These are phyloP conservation scores for Phaethon lepturus DNA, from an alignment of 2,113 vertebrate species.

Conservation along the genomic window DNA sequence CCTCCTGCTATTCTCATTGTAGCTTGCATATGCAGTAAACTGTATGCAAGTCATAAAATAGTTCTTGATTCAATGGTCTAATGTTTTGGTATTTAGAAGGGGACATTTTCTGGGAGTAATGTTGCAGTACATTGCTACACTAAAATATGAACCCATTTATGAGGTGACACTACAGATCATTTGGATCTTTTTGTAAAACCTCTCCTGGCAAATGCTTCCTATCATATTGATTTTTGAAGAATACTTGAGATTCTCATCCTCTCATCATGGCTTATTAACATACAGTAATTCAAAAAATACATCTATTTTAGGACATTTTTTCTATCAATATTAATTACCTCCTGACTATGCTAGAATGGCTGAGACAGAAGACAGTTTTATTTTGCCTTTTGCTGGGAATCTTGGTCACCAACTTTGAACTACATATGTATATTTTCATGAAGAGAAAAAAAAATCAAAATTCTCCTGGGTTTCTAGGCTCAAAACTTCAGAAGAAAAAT, in stretches of 20 bases:
- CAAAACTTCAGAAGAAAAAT: neutral
- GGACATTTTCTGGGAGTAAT: constrained; percentile 8
- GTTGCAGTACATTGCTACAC: neutral
- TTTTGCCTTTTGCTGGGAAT: neutral
- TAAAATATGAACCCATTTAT: constrained; percentile 27
- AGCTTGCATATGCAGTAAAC: neutral
- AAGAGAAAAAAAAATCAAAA: neutral
- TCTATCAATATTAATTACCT: constrained; percentile 33
- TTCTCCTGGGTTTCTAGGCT: neutral
- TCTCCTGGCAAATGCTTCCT: constrained; percentile 26
- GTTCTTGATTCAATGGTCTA: constrained; percentile 19
- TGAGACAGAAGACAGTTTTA: neutral
- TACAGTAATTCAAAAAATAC: neutral
- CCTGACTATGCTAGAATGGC: neutral
- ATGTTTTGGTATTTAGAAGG: constrained; percentile 46
- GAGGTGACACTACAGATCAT: constrained; percentile 9
- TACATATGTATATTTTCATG: neutral
- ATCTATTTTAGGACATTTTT: neutral
- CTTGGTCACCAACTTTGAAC: neutral
- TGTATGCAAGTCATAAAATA: neutral
- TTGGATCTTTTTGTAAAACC: constrained; percentile 8
- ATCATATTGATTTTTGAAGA: constrained; percentile 47
- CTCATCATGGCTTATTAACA: constrained; percentile 38
- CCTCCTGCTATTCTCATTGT: neutral
- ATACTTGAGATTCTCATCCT: constrained; percentile 6